Evolutionary conservation across 2,888 invertebrate genomes (phyloP).

Genomic region (Elgonia sp.): DNA sequence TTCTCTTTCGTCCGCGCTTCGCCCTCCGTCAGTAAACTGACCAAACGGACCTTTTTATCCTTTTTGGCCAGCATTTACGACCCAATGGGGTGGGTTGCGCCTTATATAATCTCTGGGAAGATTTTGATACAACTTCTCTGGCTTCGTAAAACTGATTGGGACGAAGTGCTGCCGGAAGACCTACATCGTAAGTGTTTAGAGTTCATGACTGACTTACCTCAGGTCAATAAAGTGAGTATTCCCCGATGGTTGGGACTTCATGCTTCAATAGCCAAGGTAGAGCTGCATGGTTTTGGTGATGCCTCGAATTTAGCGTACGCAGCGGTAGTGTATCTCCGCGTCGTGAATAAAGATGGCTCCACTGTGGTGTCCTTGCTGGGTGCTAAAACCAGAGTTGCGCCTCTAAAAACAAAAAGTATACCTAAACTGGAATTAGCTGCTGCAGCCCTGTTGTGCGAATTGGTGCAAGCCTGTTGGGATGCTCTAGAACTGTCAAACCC

Average conservation of each 20-base stretch:
- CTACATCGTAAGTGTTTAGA: too few relatives aligned
- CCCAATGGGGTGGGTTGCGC: not conserved
- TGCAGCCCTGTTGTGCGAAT: too few relatives aligned
- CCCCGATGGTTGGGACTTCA: not conserved
- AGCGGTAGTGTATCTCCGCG: too few relatives aligned
- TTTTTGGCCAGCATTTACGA: constrained; percentile 15
- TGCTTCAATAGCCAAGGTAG: too few relatives aligned
- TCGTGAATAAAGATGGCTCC: too few relatives aligned
- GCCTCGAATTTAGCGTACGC: too few relatives aligned
- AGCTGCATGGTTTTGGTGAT: too few relatives aligned
- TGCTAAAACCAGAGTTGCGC: too few relatives aligned
- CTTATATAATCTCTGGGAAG: not conserved
- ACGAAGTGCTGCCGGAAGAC: not conserved
- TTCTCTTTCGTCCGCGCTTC: not conserved
- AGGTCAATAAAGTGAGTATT: not conserved
- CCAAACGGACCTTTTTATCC: constrained; percentile 4
- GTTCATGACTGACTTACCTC: not conserved
- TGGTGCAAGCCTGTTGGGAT: too few relatives aligned
- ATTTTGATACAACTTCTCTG: not conserved
- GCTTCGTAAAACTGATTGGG: not conserved
- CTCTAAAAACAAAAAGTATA: too few relatives aligned
- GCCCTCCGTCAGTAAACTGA: not conserved
- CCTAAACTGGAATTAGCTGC: too few relatives aligned
- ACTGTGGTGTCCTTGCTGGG: too few relatives aligned
- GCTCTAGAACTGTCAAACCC: not conserved